A percentile compares a stretch with the other conserved stretches of the same genome.
Conservation (phyloP, 2,113 vertebrate species). For the Mobula hypostoma region DNA sequence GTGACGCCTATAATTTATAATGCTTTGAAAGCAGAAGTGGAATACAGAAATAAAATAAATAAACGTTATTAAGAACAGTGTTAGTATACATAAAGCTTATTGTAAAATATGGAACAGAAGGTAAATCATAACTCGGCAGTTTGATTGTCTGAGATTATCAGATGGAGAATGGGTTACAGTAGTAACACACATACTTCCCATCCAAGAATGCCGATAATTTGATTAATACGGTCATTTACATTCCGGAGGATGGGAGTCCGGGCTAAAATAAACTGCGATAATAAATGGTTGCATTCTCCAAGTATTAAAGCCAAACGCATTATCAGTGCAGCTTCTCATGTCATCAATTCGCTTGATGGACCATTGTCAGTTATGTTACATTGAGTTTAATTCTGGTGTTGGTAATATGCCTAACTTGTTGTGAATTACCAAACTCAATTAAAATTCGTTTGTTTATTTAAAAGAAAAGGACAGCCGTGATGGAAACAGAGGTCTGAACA, state of each 20-base stretch:
- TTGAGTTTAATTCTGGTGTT: constrained; percentile 12
- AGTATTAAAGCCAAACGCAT: neutral
- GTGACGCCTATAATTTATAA: neutral
- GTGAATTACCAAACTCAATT: neutral
- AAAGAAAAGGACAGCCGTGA: constrained; percentile 10
- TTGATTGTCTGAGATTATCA: neutral
- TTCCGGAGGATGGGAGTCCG: neutral
- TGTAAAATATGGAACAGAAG: neutral
- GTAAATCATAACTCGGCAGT: neutral
- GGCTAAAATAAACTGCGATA: neutral
- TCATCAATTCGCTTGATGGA: neutral
- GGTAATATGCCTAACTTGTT: neutral
- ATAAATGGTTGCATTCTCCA: neutral
- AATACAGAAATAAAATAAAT: neutral
- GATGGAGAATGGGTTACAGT: neutral
- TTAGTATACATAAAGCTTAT: neutral
- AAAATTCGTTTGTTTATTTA: neutral
- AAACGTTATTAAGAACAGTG: neutral
- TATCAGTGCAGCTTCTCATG: neutral
- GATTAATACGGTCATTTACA: neutral
- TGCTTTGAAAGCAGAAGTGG: neutral
- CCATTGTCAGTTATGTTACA: neutral
- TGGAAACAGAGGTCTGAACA: neutral
- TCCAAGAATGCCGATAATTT: neutral
- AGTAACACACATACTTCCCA: neutral